These are phyloP conservation scores for Polyploca ridens DNA, from an alignment of 2,888 invertebrate species.

Conservation along the genomic window DNA sequence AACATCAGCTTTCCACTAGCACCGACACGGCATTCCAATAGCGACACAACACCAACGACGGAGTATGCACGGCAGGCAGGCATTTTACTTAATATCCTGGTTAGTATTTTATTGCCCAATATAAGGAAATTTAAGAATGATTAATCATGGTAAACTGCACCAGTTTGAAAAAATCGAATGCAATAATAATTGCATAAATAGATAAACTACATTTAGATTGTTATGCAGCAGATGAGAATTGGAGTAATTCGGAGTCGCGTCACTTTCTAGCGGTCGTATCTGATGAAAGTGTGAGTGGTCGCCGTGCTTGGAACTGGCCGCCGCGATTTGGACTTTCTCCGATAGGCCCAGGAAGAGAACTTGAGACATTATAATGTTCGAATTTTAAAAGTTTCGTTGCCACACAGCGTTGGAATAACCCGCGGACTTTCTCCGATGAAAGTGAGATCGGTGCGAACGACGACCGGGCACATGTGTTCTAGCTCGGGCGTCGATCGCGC, in stretches of 20 bases:
- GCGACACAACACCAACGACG: conserved; percentile 21
- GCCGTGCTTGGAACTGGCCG: conserved; percentile 27
- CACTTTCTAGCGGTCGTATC: conserved; percentile 48
- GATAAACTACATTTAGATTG: not conserved
- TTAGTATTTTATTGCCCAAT: not conserved
- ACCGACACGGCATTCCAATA: conserved; percentile 51
- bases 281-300: conserved; percentile 52
- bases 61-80: not conserved
- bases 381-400: conserved; percentile 9
- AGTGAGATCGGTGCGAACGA: conserved; percentile 49
- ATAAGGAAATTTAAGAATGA: not conserved
- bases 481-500: not conserved
- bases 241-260: conserved; percentile 39
- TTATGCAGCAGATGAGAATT: conserved; percentile 16
- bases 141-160: not conserved
- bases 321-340: conserved; percentile 26
- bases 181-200: not conserved
- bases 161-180: not conserved
- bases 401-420: conserved; percentile 21
- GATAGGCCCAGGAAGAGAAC: conserved; percentile 21
- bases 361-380: conserved; percentile 10
- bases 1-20: conserved; percentile 67
- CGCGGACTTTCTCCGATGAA: conserved; percentile 53
- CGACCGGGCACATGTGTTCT: not conserved
- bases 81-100: conserved; percentile 10